Conservation (phyloP, 2,113 vertebrate species). For the Laticauda colubrina region DNA sequence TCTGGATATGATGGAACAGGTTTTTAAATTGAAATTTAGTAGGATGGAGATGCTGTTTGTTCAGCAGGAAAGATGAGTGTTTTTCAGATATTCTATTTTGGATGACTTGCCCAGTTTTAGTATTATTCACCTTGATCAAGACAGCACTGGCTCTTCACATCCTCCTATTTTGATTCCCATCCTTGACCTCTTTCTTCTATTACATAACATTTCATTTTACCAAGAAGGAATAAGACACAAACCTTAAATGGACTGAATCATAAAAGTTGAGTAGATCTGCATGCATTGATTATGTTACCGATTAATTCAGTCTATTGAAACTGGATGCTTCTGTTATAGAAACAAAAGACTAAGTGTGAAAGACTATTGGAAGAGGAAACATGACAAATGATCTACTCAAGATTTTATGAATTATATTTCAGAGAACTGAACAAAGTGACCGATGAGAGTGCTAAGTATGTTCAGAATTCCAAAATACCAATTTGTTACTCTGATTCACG, state of each 20-base stretch:
- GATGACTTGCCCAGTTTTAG: neutral
- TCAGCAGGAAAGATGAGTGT: neutral
- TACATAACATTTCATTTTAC: neutral
- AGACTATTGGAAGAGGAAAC: conserved; percentile 6
- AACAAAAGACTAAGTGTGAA: neutral
- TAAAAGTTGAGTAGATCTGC: neutral
- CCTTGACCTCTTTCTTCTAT: neutral
- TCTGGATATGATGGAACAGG: neutral
- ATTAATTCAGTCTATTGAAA: neutral
- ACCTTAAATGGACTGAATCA: neutral
- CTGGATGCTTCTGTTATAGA: neutral
- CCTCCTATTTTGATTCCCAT: neutral
- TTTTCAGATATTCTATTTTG: neutral
- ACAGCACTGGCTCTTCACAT: too few relatives aligned
- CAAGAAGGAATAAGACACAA: neutral
- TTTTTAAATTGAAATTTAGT: neutral
- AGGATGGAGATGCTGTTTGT: neutral
- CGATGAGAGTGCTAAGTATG: neutral
- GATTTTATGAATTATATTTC: neutral
- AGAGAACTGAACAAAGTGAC: neutral
- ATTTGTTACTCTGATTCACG: neutral
- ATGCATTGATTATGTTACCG: neutral
- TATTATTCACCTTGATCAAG: neutral
- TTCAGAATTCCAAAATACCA: neutral
- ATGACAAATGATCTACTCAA: neutral